These are phyloP conservation scores for Hylyphantes graminicola DNA, from an alignment of 1,140 invertebrate species.

Conservation along the genomic window DNA sequence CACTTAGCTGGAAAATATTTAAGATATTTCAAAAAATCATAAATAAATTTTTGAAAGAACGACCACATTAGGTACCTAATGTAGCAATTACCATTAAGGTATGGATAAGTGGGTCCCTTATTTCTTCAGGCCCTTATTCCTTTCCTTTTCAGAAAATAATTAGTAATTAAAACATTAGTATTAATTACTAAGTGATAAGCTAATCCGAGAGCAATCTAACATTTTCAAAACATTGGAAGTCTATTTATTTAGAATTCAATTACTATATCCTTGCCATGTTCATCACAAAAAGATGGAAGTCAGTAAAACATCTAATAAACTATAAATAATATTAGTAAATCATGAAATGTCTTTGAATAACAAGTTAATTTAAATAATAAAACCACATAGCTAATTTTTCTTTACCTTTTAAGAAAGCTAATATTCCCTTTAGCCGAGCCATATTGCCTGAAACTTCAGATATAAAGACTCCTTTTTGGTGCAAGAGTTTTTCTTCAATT, in stretches of 20 bases:
- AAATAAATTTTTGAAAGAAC: neutral
- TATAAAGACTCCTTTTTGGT: slow-evolving; percentile 78
- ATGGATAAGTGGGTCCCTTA: no score
- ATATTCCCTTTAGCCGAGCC: slow-evolving; percentile 86
- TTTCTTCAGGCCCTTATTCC: no score
- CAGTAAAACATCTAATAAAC: no score
- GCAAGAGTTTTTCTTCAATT: slow-evolving; percentile 76
- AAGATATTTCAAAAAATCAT: neutral
- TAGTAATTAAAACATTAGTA: no score
- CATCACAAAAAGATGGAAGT: no score
- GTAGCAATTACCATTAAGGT: no score
- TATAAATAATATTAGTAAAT: neutral
- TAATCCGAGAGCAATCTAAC: no score
- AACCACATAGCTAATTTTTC: neutral
- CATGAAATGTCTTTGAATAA: neutral
- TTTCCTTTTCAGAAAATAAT: no score
- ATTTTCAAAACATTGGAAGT: no score
- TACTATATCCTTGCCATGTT: no score
- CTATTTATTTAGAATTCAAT: no score
- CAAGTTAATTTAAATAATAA: slow-evolving; percentile 1
- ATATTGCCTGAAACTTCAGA: slow-evolving; percentile 82
- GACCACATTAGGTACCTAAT: neutral
- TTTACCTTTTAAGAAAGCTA: slow-evolving; percentile 81
- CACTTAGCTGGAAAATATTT: neutral
- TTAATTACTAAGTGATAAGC: no score